phyloP scores from a whole-genome alignment of 2,888 invertebrate species.

The Acrocyrtus sp. region DNA sequence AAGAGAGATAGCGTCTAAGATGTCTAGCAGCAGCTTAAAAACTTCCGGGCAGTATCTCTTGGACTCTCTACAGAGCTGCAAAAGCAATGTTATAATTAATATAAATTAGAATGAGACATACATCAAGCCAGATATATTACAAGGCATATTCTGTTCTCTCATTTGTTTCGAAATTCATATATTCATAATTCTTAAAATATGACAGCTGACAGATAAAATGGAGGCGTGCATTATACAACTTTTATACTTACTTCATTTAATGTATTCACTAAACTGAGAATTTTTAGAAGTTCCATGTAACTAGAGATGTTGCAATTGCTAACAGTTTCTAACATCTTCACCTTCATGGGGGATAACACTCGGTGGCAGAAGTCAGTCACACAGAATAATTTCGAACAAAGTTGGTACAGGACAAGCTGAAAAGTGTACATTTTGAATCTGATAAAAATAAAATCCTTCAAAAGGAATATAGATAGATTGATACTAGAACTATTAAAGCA shows the following conservation, averaged over 20 bases:
- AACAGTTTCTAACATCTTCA: conserved; percentile 79
- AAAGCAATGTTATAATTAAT: too few relatives aligned
- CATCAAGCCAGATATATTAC: too few relatives aligned
- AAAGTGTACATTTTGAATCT: conserved; percentile 62
- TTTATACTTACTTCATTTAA: conserved; percentile 26
- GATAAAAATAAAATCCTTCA: too few relatives aligned
- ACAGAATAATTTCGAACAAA: conserved; percentile 83
- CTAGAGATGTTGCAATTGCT: conserved; percentile 75
- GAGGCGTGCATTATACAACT: background rate
- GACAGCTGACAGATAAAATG: conserved; percentile 6
- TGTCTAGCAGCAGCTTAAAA: conserved; percentile 72
- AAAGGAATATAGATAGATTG: too few relatives aligned
- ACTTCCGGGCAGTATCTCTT: conserved; percentile 84
- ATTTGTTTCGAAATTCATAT: too few relatives aligned
- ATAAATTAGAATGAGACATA: too few relatives aligned
- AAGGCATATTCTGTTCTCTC: too few relatives aligned
- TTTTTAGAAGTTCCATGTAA: conserved; percentile 70
- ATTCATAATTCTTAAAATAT: conserved; percentile 65
- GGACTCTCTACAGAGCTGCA: conserved; percentile 80
- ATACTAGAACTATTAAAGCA: too few relatives aligned
- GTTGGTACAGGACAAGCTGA: conserved; percentile 81
- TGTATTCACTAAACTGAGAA: conserved; percentile 18
- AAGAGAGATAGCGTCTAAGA: conserved; percentile 18
- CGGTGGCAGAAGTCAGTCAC: conserved; percentile 92
- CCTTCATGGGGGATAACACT: conserved; percentile 83